Conservation (phyloP, 2,113 vertebrate genomes). For the Ictidomys tridecemlineatus region DNA sequence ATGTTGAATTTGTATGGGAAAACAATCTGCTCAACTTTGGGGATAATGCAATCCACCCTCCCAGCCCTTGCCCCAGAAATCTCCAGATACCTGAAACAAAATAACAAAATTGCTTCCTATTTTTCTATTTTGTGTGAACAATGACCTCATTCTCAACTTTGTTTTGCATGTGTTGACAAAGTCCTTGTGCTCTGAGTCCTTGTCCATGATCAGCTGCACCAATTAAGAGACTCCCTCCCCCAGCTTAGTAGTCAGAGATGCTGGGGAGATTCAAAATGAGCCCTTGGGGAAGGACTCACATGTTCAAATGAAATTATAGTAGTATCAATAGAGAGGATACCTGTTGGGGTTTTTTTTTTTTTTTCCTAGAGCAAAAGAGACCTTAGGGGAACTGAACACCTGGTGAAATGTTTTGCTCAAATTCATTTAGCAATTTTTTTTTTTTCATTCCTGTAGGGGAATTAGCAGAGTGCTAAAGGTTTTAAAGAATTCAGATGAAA, state of each 20-base stretch:
- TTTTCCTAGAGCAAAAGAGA: conserved; percentile 36
- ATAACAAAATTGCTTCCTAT: conserved; percentile 48
- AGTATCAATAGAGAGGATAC: conserved; percentile 72
- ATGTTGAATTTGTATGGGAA: background rate
- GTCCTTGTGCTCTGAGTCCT: conserved; percentile 43
- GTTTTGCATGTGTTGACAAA: conserved; percentile 50
- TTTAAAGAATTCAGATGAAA: conserved; percentile 84
- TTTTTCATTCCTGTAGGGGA: conserved; percentile 76
- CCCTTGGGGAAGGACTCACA: conserved; percentile 49
- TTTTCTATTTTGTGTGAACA: conserved; percentile 56
- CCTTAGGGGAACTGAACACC: conserved; percentile 82
- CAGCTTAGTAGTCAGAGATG: conserved; percentile 51
- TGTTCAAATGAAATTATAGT: conserved; percentile 67
- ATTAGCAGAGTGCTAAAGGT: conserved; percentile 82
- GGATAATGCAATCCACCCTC: background rate
- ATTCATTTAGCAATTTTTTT: conserved; percentile 68
- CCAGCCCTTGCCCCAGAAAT: background rate
- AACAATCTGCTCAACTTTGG: background rate
- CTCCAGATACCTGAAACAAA: conserved; percentile 62
- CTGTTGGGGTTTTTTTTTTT: conserved; percentile 50
- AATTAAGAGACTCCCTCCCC: conserved; percentile 53
- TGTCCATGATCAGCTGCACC: conserved; percentile 60
- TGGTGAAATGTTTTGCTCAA: conserved; percentile 76
- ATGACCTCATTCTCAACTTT: conserved; percentile 58
- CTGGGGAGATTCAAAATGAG: conserved; percentile 39